Evolutionary conservation across 2,888 invertebrate species (phyloP).

Genomic region (Abrostola tripartita): DNA sequence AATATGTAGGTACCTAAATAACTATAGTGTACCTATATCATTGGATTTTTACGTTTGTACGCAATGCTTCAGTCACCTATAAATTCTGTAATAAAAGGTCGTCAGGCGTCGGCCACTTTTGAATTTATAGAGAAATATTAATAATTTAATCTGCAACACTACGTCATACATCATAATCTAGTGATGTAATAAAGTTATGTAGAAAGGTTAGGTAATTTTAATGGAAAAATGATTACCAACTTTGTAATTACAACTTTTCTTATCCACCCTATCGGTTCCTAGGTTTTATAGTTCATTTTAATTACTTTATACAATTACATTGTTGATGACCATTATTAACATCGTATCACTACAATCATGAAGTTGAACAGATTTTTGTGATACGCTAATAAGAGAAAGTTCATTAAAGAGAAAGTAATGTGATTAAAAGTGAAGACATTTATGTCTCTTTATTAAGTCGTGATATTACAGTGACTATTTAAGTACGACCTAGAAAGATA

Average conservation of each 20-base stretch:
- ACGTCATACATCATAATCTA: neutral
- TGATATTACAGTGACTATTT: too few relatives aligned
- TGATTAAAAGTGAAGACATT: slow-evolving; percentile 14
- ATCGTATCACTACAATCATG: neutral
- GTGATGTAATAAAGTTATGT: neutral
- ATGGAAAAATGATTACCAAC: slow-evolving; percentile 1
- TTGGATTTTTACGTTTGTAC: too few relatives aligned
- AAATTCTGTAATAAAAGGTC: too few relatives aligned
- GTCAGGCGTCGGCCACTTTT: too few relatives aligned
- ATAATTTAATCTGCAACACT: neutral
- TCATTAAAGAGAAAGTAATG: slow-evolving; percentile 21
- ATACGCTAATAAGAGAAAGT: slow-evolving; percentile 32
- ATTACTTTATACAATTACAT: slow-evolving; percentile 9
- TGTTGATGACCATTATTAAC: neutral
- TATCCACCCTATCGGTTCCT: neutral
- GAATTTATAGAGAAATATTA: too few relatives aligned
- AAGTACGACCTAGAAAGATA: too few relatives aligned
- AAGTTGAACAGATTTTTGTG: slow-evolving; percentile 6
- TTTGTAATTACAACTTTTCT: slow-evolving; percentile 3
- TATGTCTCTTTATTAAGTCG: neutral
- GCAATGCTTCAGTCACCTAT: too few relatives aligned
- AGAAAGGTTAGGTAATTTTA: neutral
- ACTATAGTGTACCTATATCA: too few relatives aligned
- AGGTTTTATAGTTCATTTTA: slow-evolving; percentile 14
- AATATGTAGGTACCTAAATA: too few relatives aligned